Conservation (phyloP, 2,888 invertebrate genomes). For the Lathronympha strigana region DNA sequence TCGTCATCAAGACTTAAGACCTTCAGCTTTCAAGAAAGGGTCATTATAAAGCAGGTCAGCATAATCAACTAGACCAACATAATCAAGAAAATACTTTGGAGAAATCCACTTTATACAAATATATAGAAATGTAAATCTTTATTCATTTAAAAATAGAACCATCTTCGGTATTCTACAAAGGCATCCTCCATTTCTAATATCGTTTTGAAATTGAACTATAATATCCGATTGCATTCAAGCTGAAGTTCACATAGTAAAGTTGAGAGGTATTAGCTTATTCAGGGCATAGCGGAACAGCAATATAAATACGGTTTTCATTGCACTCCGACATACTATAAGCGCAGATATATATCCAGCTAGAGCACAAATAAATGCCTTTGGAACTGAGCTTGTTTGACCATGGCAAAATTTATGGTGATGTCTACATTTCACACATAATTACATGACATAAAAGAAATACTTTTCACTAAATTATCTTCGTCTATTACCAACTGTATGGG, state of each 20-base stretch:
- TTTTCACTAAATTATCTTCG: no score
- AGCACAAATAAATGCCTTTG: background rate
- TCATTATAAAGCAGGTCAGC: no score
- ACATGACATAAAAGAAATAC: no score
- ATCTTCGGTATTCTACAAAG: background rate
- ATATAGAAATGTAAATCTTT: no score
- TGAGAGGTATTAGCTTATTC: slow-evolving; percentile 37
- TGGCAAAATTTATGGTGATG: no score
- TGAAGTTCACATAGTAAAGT: slow-evolving; percentile 37
- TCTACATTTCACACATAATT: no score
- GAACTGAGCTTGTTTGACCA: no score
- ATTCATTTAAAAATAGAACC: background rate
- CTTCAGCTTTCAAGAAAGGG: no score
- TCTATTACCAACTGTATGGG: no score
- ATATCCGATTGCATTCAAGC: slow-evolving; percentile 22
- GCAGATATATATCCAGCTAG: background rate
- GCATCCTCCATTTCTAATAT: slow-evolving; percentile 3
- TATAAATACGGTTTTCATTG: slow-evolving; percentile 45
- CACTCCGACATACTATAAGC: slow-evolving; percentile 41
- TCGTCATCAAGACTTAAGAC: background rate
- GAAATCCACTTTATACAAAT: no score
- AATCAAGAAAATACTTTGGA: no score
- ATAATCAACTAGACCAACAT: no score
- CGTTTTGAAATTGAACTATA: slow-evolving; percentile 31
- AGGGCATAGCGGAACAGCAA: slow-evolving; percentile 38